A percentile compares a stretch with the other conserved stretches of the same genome.
Evolutionary conservation across 2,888 invertebrate genomes (phyloP).

Genomic region (Ormyrus rosae): DNA sequence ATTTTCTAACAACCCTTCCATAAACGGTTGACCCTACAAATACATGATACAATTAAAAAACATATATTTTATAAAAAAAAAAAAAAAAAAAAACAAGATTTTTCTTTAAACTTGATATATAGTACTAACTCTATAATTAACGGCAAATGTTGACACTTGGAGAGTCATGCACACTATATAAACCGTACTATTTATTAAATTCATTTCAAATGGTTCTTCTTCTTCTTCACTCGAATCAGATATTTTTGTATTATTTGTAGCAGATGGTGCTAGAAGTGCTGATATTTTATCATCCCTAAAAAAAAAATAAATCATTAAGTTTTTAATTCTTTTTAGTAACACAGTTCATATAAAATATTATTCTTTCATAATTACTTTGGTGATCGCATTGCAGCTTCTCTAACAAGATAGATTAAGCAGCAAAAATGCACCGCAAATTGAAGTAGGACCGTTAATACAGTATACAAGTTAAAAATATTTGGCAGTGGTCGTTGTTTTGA

Average conservation of each 20-base stretch:
- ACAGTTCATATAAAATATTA: background rate
- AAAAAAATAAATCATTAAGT: constrained; percentile 17
- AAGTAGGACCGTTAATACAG: constrained; percentile 93
- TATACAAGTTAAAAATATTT: constrained; percentile 99
- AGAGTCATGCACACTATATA: constrained; percentile 98
- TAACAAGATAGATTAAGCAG: constrained; percentile 92
- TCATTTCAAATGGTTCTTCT: constrained; percentile 92
- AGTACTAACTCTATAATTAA: constrained; percentile 93
- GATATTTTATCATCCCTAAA: constrained; percentile 78
- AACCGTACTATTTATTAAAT: constrained; percentile 97
- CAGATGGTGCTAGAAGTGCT: constrained; percentile 57
- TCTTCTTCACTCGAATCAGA: constrained; percentile 77
- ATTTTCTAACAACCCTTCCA: constrained; percentile 97
- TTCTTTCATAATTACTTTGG: constrained; percentile 78
- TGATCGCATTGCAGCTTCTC: constrained; percentile 84
- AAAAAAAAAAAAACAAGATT: constrained; percentile 37
- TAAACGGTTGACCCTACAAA: constrained; percentile 95
- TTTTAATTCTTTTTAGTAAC: background rate
- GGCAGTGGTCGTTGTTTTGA: constrained; percentile 97
- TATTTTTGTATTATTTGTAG: constrained; percentile 54
- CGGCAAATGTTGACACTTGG: constrained; percentile 98
- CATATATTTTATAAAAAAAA: background rate
- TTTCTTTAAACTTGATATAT: background rate
- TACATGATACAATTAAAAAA: constrained; percentile 24
- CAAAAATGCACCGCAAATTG: constrained; percentile 97